Base-by-base conservation (phyloP, 2,797 vertebrate genomes). In the Psittacula echo region DNA sequence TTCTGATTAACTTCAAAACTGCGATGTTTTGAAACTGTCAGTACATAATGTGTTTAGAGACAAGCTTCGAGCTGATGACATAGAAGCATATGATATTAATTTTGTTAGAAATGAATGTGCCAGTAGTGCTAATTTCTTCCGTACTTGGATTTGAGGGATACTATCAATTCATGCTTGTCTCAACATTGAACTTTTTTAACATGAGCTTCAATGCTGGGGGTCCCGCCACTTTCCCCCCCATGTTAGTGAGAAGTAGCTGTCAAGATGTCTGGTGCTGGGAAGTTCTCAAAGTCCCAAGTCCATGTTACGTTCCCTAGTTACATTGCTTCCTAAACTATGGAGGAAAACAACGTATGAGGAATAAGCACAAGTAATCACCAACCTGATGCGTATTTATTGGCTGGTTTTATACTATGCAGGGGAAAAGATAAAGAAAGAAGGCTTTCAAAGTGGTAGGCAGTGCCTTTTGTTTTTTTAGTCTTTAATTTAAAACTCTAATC, bases 401-500 rank as follows among this genome's bases (percentile, higher is more conserved):
- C 47, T 58, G 17, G 9, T 75, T 84, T 47, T 60, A 6, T 58
- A 9, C 27, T 39, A 2, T 9, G 30, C 16, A 62, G 48, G 22
- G 85, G 47, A 91, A 76, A 66, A 30, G 29, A 50, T 61, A 58
- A 54, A 64, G 71, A 77, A 75, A 62, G 58, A 39, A 19, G 24
- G 13, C 39, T 87, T 90, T 87, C 11, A 68, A 0, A 86, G 21
- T 13, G 11, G 23, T 58, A 56, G 47, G 22, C 32, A 24, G 32
- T 44, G n/a, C 42, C 53, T 89, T 89, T 87, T 89, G 32, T 13
- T 87, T 84, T 70, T 54, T 51, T 68, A 8, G 3, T 53, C 58
- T 72, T 95, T 93, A 91, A 85, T 39, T 80, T 95, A 77, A 94
- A 82, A 34, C 67, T 92, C 44, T 95, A 45, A 93, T 96, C 68